Base-by-base conservation (phyloP, 1,140 invertebrate genomes). In the Anagrus nilaparvatae region DNA sequence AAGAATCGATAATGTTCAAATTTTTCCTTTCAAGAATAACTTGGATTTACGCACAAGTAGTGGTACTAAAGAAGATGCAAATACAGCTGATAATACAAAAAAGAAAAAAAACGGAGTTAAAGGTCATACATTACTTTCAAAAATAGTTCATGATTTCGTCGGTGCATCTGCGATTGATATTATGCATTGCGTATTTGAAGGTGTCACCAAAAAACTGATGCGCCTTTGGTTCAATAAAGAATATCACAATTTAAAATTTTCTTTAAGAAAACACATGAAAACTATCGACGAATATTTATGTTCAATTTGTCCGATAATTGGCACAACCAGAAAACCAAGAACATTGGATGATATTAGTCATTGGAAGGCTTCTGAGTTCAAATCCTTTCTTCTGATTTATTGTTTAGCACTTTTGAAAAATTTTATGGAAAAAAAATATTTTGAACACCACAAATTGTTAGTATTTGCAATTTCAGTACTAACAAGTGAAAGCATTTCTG, bases 341-440 rank as follows among this genome's bases (percentile, higher is more conserved):
- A 32, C 24, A n/a, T 10, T 54, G 30, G 18, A 29, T n/a, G 40
- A 49, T 19, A 12, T 40, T 16, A 27, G 27, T 9, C 39, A 42
- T 39, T 52, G 49, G 49, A 56, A 56, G 33, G 48, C 50, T 5
- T 40, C 35, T 0, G 47, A 52, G 21, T 54, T 47, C 28, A 46
- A 48, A 28, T 43, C 19, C 0, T 54, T 42, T 21, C 37, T 45
- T 3, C 30, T 50, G 2, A 34, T 35, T 9, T 44, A 43, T 39
- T 49, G 40, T 7, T 10, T 46, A 16, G 14, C 49, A 16, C 25
- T 53, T 16, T 41, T 52, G 16, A 18, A 49, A 16, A 31, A 31
- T 21, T 36, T 47, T 5, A 20, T 53, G 24, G 2, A 18, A 5
- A 13, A 29, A 7, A 3, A 16, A 10, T 53, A 47, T 42, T 44